These are phyloP conservation scores for Smutsia temminckii DNA, from an alignment of 2,797 vertebrate species.

Conservation along the genomic window DNA sequence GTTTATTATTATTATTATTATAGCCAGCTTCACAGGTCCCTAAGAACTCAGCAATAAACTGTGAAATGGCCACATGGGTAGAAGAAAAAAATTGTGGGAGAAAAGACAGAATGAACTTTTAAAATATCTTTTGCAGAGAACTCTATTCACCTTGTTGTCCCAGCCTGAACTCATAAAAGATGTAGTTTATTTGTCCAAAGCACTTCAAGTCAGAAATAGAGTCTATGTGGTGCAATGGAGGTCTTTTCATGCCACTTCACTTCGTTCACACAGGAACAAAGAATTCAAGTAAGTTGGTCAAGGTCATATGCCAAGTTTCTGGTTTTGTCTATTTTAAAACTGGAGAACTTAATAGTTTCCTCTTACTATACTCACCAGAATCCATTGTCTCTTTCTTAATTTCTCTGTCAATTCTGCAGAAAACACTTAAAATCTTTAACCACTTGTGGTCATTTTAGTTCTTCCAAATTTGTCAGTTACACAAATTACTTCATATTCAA, in stretches of 20 bases:
- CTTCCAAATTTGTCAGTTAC: conserved; percentile 6
- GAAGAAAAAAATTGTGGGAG: conserved; percentile 52
- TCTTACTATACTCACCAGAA: neutral
- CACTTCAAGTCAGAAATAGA: conserved; percentile 45
- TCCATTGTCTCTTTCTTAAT: neutral
- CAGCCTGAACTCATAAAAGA: conserved; percentile 49
- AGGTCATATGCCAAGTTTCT: conserved; percentile 62
- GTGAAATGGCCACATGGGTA: conserved; percentile 55
- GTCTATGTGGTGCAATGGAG: neutral
- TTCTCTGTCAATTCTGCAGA: conserved; percentile 32
- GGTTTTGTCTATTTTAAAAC: conserved; percentile 67
- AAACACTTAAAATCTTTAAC: conserved; percentile 48
- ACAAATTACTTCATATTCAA: neutral
- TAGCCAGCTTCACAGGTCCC: conserved; percentile 47
- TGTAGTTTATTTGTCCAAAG: conserved; percentile 60
- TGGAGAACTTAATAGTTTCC: neutral
- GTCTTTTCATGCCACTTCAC: conserved; percentile 51
- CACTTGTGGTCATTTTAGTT: conserved; percentile 12
- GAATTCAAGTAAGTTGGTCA: conserved; percentile 62
- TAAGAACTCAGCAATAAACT: conserved; percentile 60
- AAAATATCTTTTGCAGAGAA: conserved; percentile 52
- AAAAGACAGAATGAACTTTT: conserved; percentile 49
- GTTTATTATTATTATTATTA: conserved; percentile 61
- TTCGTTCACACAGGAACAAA: conserved; percentile 55
- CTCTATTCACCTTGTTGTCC: conserved; percentile 52